A percentile compares a stretch with the other conserved stretches of the same genome.
These are phyloP conservation scores for Aplysina aerophoba DNA, from an alignment of 37 sponge, comb jelly and placozoan genomes.

Conservation along the genomic window DNA sequence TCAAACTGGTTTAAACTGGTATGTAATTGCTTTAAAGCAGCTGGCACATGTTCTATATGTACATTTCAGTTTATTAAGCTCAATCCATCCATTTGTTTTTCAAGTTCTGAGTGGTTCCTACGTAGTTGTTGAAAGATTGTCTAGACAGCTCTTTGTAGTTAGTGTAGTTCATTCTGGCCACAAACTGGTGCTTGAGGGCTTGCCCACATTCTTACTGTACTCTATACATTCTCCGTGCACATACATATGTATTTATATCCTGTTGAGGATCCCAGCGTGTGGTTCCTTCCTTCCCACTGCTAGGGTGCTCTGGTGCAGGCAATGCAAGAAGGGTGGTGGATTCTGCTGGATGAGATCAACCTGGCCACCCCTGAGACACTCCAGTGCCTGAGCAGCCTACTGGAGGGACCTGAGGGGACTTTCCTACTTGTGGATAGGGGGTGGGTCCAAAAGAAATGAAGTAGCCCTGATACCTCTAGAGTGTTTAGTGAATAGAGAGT, in stretches of 20 bases:
- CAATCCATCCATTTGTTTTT: too few relatives aligned
- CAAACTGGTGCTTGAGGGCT: too few relatives aligned
- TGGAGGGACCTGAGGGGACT: constrained; percentile 73
- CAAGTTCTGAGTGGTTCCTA: too few relatives aligned
- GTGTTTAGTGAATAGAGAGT: not conserved
- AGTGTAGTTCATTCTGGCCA: too few relatives aligned
- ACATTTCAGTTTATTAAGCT: too few relatives aligned
- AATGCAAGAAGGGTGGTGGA: constrained; percentile 88
- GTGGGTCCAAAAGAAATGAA: constrained; percentile 30
- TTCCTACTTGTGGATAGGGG: constrained; percentile 79
- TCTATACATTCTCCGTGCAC: not conserved
- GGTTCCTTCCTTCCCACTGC: not conserved
- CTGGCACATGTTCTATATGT: too few relatives aligned
- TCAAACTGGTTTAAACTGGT: too few relatives aligned
- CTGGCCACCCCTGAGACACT: constrained; percentile 91
- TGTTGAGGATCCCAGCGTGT: not conserved
- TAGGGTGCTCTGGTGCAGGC: constrained; percentile 92
- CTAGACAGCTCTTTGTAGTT: too few relatives aligned
- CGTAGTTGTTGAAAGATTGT: too few relatives aligned
- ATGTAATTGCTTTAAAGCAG: too few relatives aligned
- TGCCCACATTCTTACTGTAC: not conserved
- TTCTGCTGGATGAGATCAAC: constrained; percentile 98
- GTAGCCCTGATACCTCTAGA: not conserved
- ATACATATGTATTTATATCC: not conserved
- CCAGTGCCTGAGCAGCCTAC: constrained; percentile 88